phyloP scores from a whole-genome alignment of 2,888 invertebrate species.

The Hesperia comma region DNA sequence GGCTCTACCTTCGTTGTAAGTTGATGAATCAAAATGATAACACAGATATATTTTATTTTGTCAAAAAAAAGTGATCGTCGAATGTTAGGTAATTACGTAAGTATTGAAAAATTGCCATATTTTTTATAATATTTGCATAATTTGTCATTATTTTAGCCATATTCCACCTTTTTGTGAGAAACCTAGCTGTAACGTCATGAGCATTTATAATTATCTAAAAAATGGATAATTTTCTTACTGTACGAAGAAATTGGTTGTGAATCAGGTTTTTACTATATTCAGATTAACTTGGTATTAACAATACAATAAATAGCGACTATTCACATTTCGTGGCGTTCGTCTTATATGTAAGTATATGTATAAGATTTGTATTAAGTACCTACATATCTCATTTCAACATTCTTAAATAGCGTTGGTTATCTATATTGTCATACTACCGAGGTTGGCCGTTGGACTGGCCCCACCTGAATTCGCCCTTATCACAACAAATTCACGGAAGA shows the following conservation, averaged over 20 bases:
- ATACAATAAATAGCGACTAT: constrained; percentile 43
- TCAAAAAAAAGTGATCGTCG: too few relatives aligned
- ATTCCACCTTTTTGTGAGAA: too few relatives aligned
- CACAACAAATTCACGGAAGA: constrained; percentile 60
- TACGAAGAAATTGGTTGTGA: not conserved
- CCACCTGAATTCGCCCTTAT: constrained; percentile 52
- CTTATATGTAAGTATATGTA: constrained; percentile 55
- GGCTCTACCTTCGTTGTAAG: constrained; percentile 5
- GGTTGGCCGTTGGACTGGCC: constrained; percentile 55
- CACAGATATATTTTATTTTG: too few relatives aligned
- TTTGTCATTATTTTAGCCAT: not conserved
- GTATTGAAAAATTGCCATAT: too few relatives aligned
- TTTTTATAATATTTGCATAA: not conserved
- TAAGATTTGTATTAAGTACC: constrained; percentile 59
- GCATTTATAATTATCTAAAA: not conserved
- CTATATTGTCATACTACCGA: constrained; percentile 80
- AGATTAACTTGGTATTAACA: constrained; percentile 24
- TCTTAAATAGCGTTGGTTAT: constrained; percentile 63
- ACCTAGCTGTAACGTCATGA: too few relatives aligned
- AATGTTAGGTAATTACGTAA: too few relatives aligned
- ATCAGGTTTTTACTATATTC: constrained; percentile 2
- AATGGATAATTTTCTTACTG: not conserved
- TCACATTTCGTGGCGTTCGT: constrained; percentile 60
- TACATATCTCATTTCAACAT: constrained; percentile 33
- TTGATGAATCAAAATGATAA: not conserved